Conservation (phyloP, 2,888 invertebrate genomes). For the Amphipyra berbera region DNA sequence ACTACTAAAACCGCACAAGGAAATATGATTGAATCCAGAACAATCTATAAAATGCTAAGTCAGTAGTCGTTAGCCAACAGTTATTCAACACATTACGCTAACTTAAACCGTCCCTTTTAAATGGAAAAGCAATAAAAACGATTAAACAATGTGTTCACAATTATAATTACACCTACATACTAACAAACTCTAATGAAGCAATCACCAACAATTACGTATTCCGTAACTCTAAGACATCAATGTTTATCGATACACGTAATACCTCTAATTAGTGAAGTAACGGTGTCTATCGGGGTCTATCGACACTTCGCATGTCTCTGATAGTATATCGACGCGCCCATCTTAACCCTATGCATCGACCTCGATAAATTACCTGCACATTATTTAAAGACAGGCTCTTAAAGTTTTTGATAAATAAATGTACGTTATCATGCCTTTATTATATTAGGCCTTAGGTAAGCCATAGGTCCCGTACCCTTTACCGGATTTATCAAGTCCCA, state of each 20-base stretch:
- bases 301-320: conserved; percentile 68
- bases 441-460: neutral
- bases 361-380: conserved; percentile 54
- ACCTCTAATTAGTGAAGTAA: conserved; percentile 70
- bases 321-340: conserved; percentile 67
- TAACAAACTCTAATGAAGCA: conserved; percentile 24
- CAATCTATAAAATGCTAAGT: too few relatives aligned
- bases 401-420: conserved; percentile 26
- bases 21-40: too few relatives aligned
- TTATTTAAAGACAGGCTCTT: conserved; percentile 49
- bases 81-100: neutral
- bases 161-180: conserved; percentile 34
- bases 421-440: neutral
- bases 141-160: neutral
- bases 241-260: conserved; percentile 65
- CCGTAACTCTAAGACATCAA: conserved; percentile 36
- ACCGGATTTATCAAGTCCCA: too few relatives aligned
- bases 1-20: too few relatives aligned
- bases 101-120: neutral
- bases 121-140: conserved; percentile 2
- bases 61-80: neutral
- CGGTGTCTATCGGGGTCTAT: conserved; percentile 61
- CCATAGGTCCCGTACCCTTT: too few relatives aligned
- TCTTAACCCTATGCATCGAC: conserved; percentile 60
- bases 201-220: conserved; percentile 24